phyloP scores from a whole-genome alignment of 2,113 vertebrate species.

The Hippocampus zosterae region DNA sequence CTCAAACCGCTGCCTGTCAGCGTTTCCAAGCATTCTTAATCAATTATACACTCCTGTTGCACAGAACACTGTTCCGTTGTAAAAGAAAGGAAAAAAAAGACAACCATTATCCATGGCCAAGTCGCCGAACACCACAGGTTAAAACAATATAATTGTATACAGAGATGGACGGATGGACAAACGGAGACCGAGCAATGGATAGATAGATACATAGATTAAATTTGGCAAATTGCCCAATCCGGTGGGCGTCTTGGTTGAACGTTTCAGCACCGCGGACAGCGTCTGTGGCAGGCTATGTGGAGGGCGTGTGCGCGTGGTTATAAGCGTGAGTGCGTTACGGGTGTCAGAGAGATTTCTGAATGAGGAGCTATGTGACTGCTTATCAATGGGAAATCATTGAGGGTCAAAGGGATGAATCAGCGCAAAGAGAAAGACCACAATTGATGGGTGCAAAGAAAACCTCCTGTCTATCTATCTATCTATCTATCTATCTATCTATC shows the following conservation, averaged over 20 bases:
- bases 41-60: background rate
- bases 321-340: background rate
- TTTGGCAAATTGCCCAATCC: background rate
- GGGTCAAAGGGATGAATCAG: conserved; percentile 2
- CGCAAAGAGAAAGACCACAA: background rate
- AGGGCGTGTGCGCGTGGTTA: background rate
- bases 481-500: too few relatives aligned
- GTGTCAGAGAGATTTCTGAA: conserved; percentile 20
- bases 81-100: too few relatives aligned
- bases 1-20: too few relatives aligned
- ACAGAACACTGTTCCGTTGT: background rate
- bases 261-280: conserved; percentile 55
- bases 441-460: background rate
- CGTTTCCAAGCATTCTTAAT: background rate
- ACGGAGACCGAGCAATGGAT: background rate
- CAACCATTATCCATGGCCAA: background rate
- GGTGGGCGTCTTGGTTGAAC: background rate
- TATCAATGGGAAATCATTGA: conserved; percentile 16
- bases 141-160: background rate
- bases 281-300: conserved; percentile 6
- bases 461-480: background rate
- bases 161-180: background rate
- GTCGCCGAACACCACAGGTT: too few relatives aligned
- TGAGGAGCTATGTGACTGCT: conserved; percentile 25
- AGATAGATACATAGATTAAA: background rate